Evolutionary conservation across 1,140 invertebrate species (phyloP), one percentile per base, ranked within the genome.

Genomic region (Drosophila elegans): DNA sequence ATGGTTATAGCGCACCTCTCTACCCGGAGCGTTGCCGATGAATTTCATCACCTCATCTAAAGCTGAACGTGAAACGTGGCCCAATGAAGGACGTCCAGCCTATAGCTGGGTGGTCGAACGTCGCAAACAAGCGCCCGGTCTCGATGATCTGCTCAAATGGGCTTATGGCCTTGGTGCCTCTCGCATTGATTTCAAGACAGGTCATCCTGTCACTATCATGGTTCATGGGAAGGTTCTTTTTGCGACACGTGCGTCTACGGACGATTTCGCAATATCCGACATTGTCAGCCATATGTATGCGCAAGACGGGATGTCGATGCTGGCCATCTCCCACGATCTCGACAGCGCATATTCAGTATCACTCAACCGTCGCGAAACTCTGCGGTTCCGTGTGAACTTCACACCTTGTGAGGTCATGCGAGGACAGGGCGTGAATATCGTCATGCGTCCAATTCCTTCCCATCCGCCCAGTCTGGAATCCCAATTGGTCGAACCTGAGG

Each of bases 121-220:
- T 39, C 38, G 38, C 38, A 39, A 39, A 39, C 38, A 39, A 11
- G 38, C 38, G 38, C 38, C 38, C 38, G 38, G 38, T 39, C 38
- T 39, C 38, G 38, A 39, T 39, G 38, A 39, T 39, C 38, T 39
- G 38, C 38, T 39, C 38, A 39, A 39, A 39, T 39, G 38, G 38
- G 38, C 38, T 39, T 39, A 39, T 39, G 38, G 38, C 38, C 38
- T 39, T 39, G 38, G 38, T 39, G 38, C 38, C 38, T 39, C 38
- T 39, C 38, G 38, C 38, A 39, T 39, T 39, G 38, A 39, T 39
- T 39, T 39, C 38, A 39, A 39, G 38, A 39, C 38, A 39, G 38
- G 38, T 39, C 38, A 39, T 39, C 38, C 38, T 39, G 38, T 39
- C 38, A 39, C 38, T 11, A 39, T 39, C 38, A 39, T 39, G 38